phyloP scores from a whole-genome alignment of 2,888 invertebrate species.

The Molanna angustata region DNA sequence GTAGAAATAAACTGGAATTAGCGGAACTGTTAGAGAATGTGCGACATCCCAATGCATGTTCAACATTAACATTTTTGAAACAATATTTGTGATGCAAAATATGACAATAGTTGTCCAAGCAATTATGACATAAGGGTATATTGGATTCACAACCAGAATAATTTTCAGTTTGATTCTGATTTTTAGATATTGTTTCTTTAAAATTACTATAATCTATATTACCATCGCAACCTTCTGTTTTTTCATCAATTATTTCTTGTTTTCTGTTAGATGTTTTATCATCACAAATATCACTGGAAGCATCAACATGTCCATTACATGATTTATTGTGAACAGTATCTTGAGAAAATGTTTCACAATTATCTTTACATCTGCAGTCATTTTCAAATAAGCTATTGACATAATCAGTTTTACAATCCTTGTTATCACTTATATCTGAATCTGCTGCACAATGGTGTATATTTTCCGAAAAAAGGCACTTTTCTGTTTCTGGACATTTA shows the following conservation, averaged over 20 bases:
- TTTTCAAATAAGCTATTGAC: slow-evolving; percentile 19
- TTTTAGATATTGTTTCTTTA: slow-evolving; percentile 14
- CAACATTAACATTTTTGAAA: slow-evolving; percentile 26
- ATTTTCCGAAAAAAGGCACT: slow-evolving; percentile 29
- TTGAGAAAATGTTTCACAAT: slow-evolving; percentile 15
- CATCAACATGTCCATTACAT: slow-evolving; percentile 3
- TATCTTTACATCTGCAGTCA: slow-evolving; percentile 25
- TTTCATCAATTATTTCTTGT: slow-evolving; percentile 4
- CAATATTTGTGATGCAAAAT: slow-evolving; percentile 35
- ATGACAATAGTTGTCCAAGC: slow-evolving; percentile 43
- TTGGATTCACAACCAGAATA: slow-evolving; percentile 25
- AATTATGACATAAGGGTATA: slow-evolving; percentile 38
- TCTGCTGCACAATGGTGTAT: slow-evolving; percentile 8
- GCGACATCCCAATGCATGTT: slow-evolving; percentile 31
- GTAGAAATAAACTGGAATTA: slow-evolving; percentile 54
- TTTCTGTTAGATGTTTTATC: slow-evolving; percentile 17
- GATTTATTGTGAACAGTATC: slow-evolving; percentile 11
- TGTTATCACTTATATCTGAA: slow-evolving; percentile 4
- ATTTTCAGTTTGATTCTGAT: slow-evolving; percentile 12
- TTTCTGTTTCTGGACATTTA: slow-evolving; percentile 39
- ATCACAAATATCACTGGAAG: slow-evolving; percentile 3
- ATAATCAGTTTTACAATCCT: slow-evolving; percentile 6
- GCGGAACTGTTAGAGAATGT: slow-evolving; percentile 47
- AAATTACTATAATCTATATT: slow-evolving; percentile 4
- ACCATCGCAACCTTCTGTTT: slow-evolving; percentile 9